Evolutionary conservation across 2,888 invertebrate genomes (phyloP), one percentile per base, ranked within the genome.

Genomic region (Tinea pellionella): DNA sequence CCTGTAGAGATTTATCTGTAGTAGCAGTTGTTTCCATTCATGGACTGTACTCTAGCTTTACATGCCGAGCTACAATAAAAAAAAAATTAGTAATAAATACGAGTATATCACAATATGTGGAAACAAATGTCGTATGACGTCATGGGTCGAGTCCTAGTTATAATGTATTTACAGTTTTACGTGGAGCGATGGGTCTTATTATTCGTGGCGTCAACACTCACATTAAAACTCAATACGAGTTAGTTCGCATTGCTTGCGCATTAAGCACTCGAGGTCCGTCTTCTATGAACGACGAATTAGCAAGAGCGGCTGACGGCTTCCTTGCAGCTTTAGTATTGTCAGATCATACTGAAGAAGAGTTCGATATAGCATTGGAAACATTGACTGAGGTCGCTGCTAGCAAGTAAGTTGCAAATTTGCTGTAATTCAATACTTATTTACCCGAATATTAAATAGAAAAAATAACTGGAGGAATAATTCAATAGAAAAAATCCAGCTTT

Each of bases 251-350:
- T 65, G 90, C 94, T 59, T 94, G 94, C 73, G 89, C 92, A 12
- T 89, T 94, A 65, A 93, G 94, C 69, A 94, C 92, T 66, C 93
- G 93, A 66, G 84, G 82, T 3, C 69, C 78, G 9, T 70, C 77
- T 59, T 93, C 93, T 65, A 89, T 90, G 15, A 94, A 95, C 72
- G 93, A 93, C 64, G 95, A 96, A 76, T 77, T 96, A 64, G 89
- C 90, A 15, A 89, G 89, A 62, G 88, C 90, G 37, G 93, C 94
- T 66, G 89, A 89, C 47, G 84, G 88, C 59, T 89, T 93, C 62
- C 78, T 96, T 30, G 92, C 93, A 0, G 87, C 90, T 55, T 80
- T 95, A 18, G 91, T 94, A 1, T 91, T 92, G 63, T 88, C 91
- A 0, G 75, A 91, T 41, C 89, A 92, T 62, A 72, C 88, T 4